Base-by-base conservation (phyloP, 2,797 vertebrate genomes). In the Euthynnus affinis region DNA sequence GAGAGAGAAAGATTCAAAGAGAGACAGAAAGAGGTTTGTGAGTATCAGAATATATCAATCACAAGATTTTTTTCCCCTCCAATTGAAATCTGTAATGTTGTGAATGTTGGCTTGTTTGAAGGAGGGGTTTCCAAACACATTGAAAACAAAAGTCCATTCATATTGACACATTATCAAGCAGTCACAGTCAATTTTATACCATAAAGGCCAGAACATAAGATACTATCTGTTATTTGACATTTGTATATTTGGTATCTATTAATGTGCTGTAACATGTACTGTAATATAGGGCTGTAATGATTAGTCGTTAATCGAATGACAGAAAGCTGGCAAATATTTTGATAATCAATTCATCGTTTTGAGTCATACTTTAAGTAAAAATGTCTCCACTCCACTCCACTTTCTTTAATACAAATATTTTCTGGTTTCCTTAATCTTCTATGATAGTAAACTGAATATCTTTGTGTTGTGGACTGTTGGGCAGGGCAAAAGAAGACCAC, bases 1-100 rank as follows among this genome's bases (percentile, higher is more conserved):
- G 29, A 89, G 13, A 77, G 10, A 71, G 8, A 60, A 9, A 78
- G 27, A 51, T 10, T 60, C 12, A 72, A 17, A 60, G 3, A 9
- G 6, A 32, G 10, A 37, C 15, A 64, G 3, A 57, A 46, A 59
- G 0, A 18, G 4, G 9, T 49, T 58, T 17, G 40, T 8, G 3
- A 76, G 29, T 58, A 46, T 65, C 20, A 6, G 49, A 22, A 64
- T 23, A 51, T 3, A 53, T 61, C 17, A 55, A 10, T 32, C 4
- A 64, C 17, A 48, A 18, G 8, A 20, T 29, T 5, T 7, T 29
- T 37, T 57, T 32, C 3, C 17, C 15, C 5, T 12, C n/a, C 27
- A n/a, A 22, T 9, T 65, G 18, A 44, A 60, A 73, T 23, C 15
- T 58, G 18, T 22, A 40, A 66, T 13, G 27, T 1, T 8, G 10